Conservation (phyloP, 2,797 vertebrate genomes). For the Sebastes vulpes region DNA sequence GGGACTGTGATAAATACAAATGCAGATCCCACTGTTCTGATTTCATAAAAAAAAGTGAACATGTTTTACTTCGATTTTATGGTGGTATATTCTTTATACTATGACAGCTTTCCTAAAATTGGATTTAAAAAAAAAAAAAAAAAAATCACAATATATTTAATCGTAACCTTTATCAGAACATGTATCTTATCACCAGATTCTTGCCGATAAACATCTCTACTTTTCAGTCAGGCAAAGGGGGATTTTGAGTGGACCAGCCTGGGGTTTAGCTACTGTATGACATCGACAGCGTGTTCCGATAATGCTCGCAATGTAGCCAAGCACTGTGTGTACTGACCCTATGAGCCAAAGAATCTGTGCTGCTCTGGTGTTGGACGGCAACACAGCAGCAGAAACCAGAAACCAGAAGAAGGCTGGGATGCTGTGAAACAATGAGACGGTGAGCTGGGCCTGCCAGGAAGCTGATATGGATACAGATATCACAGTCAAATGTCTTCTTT, state of each 20-base stretch:
- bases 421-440: slow-evolving; percentile 53
- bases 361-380: slow-evolving; percentile 37
- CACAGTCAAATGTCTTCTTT: slow-evolving; percentile 41
- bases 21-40: too few species aligned
- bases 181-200: too few species aligned
- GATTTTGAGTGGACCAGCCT: neutral
- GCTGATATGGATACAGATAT: slow-evolving; percentile 55
- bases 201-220: too few species aligned
- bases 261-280: neutral
- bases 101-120: too few species aligned
- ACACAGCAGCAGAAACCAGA: slow-evolving; percentile 62
- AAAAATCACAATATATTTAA: too few species aligned
- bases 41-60: too few species aligned
- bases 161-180: too few species aligned
- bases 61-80: too few species aligned
- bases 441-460: slow-evolving; percentile 34
- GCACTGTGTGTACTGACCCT: neutral
- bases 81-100: too few species aligned
- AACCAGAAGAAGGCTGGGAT: slow-evolving; percentile 43
- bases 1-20: too few species aligned
- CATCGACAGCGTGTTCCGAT: slow-evolving; percentile 12
- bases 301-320: neutral
- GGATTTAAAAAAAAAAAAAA: too few species aligned
- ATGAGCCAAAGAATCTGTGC: slow-evolving; percentile 53
- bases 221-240: slow-evolving; percentile 1